Conservation (phyloP, 2,888 invertebrate genomes). For the Silvanus unidentatus region DNA sequence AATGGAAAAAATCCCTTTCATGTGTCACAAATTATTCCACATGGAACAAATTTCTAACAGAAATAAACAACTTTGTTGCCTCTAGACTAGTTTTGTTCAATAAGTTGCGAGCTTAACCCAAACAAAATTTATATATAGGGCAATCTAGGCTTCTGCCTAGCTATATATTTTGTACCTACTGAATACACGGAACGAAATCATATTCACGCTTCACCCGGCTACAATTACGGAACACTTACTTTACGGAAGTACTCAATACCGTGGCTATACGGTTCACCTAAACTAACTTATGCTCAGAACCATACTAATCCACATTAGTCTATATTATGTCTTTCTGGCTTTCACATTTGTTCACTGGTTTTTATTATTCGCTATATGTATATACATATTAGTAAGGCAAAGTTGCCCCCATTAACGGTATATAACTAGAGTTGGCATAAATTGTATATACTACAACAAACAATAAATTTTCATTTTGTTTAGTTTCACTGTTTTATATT, state of each 20-base stretch:
- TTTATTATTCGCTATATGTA: no score
- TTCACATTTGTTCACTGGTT: no score
- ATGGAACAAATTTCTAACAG: constrained; percentile 22
- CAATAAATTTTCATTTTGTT: no score
- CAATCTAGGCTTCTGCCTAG: not conserved
- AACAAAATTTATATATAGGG: constrained; percentile 4
- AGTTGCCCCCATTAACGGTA: no score
- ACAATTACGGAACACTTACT: constrained; percentile 20
- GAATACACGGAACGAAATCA: constrained; percentile 9
- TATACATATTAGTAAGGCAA: no score
- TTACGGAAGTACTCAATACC: constrained; percentile 20
- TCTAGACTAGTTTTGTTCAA: constrained; percentile 17
- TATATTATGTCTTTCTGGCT: not conserved
- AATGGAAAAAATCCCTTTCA: constrained; percentile 6
- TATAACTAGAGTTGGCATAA: no score
- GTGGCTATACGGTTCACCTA: constrained; percentile 16
- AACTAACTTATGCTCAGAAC: constrained; percentile 11
- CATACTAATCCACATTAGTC: constrained; percentile 1
- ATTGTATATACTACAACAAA: no score
- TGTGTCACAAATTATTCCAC: constrained; percentile 16
- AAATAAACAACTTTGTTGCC: no score
- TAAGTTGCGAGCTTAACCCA: constrained; percentile 18
- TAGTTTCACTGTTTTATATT: no score
- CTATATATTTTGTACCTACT: not conserved
- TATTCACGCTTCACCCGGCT: constrained; percentile 16